These are phyloP conservation scores for Papilio aristodemus DNA, from an alignment of 1,140 invertebrate species.

Conservation along the genomic window DNA sequence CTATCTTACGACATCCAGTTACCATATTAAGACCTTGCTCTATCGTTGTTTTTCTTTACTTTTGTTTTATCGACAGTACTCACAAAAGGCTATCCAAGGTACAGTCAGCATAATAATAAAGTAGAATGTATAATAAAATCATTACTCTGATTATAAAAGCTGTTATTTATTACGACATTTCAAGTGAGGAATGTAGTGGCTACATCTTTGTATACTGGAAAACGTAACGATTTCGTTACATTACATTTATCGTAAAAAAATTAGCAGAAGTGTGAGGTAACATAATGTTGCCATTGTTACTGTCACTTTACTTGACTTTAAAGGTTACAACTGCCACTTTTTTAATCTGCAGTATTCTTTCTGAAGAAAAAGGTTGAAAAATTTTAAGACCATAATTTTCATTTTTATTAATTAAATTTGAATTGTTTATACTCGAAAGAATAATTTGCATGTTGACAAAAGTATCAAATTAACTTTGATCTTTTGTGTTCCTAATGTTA, in stretches of 20 bases:
- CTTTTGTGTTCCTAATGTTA: no score
- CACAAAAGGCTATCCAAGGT: not conserved
- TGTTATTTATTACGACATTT: not conserved
- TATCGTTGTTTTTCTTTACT: not conserved
- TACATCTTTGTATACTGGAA: not conserved
- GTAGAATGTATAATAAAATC: slow-evolving; percentile 2
- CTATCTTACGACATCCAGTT: not conserved
- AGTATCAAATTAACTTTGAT: no score
- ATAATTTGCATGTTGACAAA: no score
- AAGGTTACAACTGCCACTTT: no score
- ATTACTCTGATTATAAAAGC: not conserved
- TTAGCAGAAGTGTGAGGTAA: not conserved
- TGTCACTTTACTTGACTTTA: no score
- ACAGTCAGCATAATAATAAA: not conserved
- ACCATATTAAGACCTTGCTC: slow-evolving; percentile 5
- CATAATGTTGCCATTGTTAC: not conserved
- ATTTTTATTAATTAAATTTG: no score
- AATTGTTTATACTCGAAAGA: no score
- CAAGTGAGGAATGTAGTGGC: not conserved
- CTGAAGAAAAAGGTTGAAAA: no score
- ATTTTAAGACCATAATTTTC: no score
- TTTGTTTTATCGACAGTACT: not conserved
- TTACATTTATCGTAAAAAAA: not conserved
- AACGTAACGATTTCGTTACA: not conserved
- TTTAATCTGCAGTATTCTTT: no score